Conservation (phyloP, 2,888 invertebrate species). For the Chesias legatella region DNA sequence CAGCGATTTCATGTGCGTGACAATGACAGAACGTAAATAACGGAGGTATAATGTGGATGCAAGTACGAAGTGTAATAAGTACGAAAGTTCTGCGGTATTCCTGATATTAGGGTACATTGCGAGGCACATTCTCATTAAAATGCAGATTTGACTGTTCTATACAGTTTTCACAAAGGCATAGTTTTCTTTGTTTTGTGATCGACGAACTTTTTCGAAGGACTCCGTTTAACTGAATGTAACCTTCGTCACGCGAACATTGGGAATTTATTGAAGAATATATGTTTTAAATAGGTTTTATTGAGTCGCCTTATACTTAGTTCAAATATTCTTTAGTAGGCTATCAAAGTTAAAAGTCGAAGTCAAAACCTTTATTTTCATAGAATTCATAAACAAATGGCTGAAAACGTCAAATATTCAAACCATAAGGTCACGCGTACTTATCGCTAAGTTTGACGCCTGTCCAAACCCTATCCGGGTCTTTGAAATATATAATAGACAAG, state of each 20-base stretch:
- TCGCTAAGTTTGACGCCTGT: too few relatives aligned
- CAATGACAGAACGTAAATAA: constrained; percentile 74
- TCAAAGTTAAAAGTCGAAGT: too few relatives aligned
- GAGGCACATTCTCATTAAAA: constrained; percentile 26
- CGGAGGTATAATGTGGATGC: constrained; percentile 64
- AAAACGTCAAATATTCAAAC: too few relatives aligned
- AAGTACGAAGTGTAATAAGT: constrained; percentile 42
- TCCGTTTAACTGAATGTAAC: constrained; percentile 28
- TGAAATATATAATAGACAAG: too few relatives aligned
- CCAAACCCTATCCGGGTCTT: too few relatives aligned
- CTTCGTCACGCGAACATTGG: constrained; percentile 19
- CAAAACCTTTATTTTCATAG: too few relatives aligned
- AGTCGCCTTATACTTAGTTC: too few relatives aligned
- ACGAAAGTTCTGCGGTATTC: constrained; percentile 51
- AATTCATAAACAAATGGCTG: too few relatives aligned
- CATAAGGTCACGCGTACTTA: too few relatives aligned
- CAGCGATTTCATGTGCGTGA: constrained; percentile 72
- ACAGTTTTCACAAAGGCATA: constrained; percentile 19
- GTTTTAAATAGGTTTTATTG: too few relatives aligned
- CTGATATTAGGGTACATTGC: constrained; percentile 23
- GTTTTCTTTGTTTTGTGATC: constrained; percentile 24
- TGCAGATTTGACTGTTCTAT: constrained; percentile 23
- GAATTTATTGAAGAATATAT: constrained; percentile 11
- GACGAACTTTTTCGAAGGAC: constrained; percentile 22
- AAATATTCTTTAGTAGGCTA: too few relatives aligned